Conservation (phyloP, 2,797 vertebrate genomes). For the Nyctibius grandis region DNA sequence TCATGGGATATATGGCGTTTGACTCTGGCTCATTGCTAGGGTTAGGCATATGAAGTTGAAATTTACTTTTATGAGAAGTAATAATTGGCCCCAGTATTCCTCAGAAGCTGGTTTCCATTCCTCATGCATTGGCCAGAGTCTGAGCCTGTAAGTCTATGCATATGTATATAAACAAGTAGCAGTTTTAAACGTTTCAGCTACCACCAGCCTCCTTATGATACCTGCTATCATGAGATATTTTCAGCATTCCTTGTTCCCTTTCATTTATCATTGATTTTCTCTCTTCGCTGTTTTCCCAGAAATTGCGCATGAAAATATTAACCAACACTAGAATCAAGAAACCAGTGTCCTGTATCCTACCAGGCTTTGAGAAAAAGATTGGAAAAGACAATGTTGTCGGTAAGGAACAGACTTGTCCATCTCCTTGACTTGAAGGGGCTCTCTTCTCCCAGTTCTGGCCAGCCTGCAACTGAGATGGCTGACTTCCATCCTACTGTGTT, state of each 20-base stretch:
- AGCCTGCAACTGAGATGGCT: not conserved
- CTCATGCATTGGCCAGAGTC: not conserved
- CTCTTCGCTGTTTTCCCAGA: constrained; percentile 13
- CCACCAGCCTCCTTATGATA: not conserved
- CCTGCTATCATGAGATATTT: not conserved
- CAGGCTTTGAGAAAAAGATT: not conserved
- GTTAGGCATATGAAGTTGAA: not conserved
- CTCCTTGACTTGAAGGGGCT: not conserved
- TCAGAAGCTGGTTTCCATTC: not conserved
- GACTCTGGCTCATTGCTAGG: not conserved
- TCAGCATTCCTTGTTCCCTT: not conserved
- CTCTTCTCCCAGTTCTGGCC: not conserved
- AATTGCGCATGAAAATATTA: constrained; percentile 59
- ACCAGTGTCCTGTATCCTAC: constrained; percentile 34
- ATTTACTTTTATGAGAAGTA: not conserved
- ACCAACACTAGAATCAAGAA: constrained; percentile 66
- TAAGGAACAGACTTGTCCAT: not conserved
- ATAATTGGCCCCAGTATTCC: not conserved
- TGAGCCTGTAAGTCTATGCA: not conserved
- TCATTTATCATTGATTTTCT: not conserved
- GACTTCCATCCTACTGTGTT: not conserved
- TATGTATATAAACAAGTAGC: not conserved
- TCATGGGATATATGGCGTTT: not conserved
- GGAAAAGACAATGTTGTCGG: accelerated
- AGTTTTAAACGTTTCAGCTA: not conserved